Percentiles rank a stretch among this genome's conserved stretches.
Evolutionary conservation across 2,888 invertebrate species (phyloP).

Genomic region (Monochamus alternatus): DNA sequence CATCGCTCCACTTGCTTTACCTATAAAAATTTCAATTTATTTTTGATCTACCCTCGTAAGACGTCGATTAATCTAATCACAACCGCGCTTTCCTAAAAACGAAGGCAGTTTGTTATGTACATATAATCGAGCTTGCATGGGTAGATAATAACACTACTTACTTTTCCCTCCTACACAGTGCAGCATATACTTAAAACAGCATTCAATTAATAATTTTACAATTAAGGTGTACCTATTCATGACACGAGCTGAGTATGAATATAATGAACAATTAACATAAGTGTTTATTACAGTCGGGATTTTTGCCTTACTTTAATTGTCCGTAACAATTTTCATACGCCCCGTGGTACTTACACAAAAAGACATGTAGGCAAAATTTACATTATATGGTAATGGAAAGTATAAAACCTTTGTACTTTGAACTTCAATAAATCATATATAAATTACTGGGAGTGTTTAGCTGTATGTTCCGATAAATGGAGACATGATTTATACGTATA

Average conservation of each 20-base stretch:
- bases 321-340: conserved; percentile 18
- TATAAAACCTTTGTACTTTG: conserved; percentile 3
- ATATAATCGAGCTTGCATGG: conserved; percentile 15
- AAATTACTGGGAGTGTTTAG: conserved; percentile 4
- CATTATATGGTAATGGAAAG: conserved; percentile 20
- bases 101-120: not conserved
- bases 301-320: conserved; percentile 8
- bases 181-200: conserved; percentile 21
- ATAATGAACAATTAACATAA: conserved; percentile 30
- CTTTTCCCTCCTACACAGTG: not conserved
- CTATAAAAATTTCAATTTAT: too few species aligned
- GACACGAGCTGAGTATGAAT: conserved; percentile 20
- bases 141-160: conserved; percentile 23
- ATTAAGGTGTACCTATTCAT: conserved; percentile 28
- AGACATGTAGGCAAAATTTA: conserved; percentile 19
- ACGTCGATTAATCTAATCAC: not conserved
- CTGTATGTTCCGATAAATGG: not conserved
- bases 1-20: too few species aligned
- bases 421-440: conserved; percentile 5
- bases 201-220: conserved; percentile 29
- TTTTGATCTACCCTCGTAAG: not conserved
- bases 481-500: not conserved
- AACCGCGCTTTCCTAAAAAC: not conserved
- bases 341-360: conserved; percentile 9
- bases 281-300: conserved; percentile 12